phyloP scores from a whole-genome alignment of 2,797 vertebrate genomes.

The Molossus molossus region DNA sequence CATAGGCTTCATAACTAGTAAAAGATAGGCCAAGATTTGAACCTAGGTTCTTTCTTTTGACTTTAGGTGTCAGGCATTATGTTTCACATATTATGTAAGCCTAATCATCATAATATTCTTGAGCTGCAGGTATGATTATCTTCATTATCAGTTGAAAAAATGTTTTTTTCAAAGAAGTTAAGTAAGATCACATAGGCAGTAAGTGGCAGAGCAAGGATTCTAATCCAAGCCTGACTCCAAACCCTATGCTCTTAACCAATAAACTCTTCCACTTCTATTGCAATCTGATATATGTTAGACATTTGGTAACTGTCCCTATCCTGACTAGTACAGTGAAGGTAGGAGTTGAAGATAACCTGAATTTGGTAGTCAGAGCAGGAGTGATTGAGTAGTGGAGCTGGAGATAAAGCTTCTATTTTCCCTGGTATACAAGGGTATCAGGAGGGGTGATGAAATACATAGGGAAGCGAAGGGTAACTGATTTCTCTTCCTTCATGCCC shows the following conservation, averaged over 20 bases:
- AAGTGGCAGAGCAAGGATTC: conserved; percentile 2
- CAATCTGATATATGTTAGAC: conserved; percentile 30
- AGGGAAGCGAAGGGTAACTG: background rate
- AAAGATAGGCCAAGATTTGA: conserved; percentile 43
- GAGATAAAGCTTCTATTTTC: conserved; percentile 30
- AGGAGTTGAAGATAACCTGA: conserved; percentile 17
- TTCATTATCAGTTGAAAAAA: conserved; percentile 61
- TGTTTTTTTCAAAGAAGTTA: conserved; percentile 1
- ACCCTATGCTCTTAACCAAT: conserved; percentile 15
- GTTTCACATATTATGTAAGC: conserved; percentile 43
- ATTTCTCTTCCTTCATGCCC: background rate
- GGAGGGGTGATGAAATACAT: background rate
- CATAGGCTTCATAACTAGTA: conserved; percentile 21
- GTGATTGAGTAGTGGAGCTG: background rate
- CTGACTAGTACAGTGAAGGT: background rate
- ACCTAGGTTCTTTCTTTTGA: conserved; percentile 26
- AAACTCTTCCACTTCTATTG: conserved; percentile 38
- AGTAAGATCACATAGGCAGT: conserved; percentile 10
- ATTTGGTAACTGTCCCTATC: background rate
- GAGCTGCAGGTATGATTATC: conserved; percentile 13
- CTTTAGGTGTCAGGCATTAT: background rate
- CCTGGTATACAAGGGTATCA: background rate
- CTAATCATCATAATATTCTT: conserved; percentile 35
- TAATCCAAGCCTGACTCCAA: conserved; percentile 57
- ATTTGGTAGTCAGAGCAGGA: conserved; percentile 33